phyloP scores from a whole-genome alignment of 37 sponge, comb jelly and placozoan species.

The Chondrilla cf. caribensis region DNA sequence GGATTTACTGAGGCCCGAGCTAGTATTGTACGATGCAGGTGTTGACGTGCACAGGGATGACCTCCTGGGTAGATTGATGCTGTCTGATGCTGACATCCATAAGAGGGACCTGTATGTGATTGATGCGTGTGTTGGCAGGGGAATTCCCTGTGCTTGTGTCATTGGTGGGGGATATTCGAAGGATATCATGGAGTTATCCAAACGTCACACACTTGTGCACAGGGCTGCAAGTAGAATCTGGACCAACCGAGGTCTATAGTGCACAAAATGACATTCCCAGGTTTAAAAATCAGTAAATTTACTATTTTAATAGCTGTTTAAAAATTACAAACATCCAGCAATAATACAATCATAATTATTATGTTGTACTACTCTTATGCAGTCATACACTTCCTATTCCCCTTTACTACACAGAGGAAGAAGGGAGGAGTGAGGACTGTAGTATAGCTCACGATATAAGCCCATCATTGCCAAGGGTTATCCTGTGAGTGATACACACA shows the following conservation, averaged over 20 bases:
- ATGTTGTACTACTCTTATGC: too few species aligned
- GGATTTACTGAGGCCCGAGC: not conserved
- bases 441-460: too few species aligned
- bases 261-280: too few species aligned
- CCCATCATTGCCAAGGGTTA: too few species aligned
- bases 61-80: not conserved
- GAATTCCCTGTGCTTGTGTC: constrained; percentile 30
- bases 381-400: too few species aligned
- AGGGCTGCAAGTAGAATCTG: constrained; percentile 8
- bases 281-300: too few species aligned
- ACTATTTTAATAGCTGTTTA: too few species aligned
- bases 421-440: too few species aligned
- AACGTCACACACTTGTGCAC: constrained; percentile 27
- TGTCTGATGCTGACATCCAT: constrained; percentile 1
- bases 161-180: constrained; percentile 24
- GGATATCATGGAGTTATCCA: not conserved
- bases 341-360: too few species aligned
- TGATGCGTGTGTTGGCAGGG: not conserved
- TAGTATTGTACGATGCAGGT: constrained; percentile 36
- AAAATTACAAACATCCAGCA: too few species aligned
- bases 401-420: too few species aligned
- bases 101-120: constrained; percentile 16
- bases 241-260: not conserved
- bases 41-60: constrained; percentile 24
- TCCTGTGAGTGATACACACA: too few species aligned